Conservation (phyloP, 2,888 invertebrate genomes). For the Tachystola acroxantha region DNA sequence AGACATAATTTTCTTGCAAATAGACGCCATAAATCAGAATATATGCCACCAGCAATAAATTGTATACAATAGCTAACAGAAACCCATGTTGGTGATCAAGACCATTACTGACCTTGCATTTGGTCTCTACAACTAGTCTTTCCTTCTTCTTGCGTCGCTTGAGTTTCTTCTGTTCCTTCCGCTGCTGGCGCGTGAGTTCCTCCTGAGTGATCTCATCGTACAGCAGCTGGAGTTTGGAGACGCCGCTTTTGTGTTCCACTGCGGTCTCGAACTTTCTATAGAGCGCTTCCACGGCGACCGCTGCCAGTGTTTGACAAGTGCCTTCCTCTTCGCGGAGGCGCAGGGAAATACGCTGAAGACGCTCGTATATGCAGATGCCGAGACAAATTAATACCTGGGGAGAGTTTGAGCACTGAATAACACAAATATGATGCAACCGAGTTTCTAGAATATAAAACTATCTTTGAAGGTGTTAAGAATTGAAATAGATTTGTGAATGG, state of each 20-base stretch:
- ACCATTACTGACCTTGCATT: slow-evolving; percentile 73
- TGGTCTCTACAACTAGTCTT: slow-evolving; percentile 58
- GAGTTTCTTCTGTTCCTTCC: slow-evolving; percentile 92
- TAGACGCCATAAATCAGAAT: too few species aligned
- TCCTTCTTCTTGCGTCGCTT: slow-evolving; percentile 85
- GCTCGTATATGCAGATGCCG: slow-evolving; percentile 94
- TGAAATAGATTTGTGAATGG: too few species aligned
- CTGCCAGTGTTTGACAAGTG: slow-evolving; percentile 95
- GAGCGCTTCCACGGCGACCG: slow-evolving; percentile 91
- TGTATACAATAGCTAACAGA: too few species aligned
- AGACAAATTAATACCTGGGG: slow-evolving; percentile 90
- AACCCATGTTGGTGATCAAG: too few species aligned
- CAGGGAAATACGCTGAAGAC: slow-evolving; percentile 91
- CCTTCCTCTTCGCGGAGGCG: slow-evolving; percentile 94
- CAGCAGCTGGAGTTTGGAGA: slow-evolving; percentile 91
- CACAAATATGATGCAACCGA: too few species aligned
- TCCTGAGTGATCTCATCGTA: slow-evolving; percentile 93
- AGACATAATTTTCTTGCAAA: too few species aligned
- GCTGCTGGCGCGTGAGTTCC: slow-evolving; percentile 89
- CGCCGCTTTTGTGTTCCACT: slow-evolving; percentile 92
- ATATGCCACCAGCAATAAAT: too few species aligned
- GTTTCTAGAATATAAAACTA: too few species aligned
- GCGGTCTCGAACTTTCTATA: slow-evolving; percentile 94
- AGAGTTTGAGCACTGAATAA: too few species aligned
- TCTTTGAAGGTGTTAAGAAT: too few species aligned